A percentile compares a stretch with the other conserved stretches of the same genome.
These are phyloP conservation scores for Streptopelia turtur DNA, from an alignment of 2,797 vertebrate species.

Conservation along the genomic window DNA sequence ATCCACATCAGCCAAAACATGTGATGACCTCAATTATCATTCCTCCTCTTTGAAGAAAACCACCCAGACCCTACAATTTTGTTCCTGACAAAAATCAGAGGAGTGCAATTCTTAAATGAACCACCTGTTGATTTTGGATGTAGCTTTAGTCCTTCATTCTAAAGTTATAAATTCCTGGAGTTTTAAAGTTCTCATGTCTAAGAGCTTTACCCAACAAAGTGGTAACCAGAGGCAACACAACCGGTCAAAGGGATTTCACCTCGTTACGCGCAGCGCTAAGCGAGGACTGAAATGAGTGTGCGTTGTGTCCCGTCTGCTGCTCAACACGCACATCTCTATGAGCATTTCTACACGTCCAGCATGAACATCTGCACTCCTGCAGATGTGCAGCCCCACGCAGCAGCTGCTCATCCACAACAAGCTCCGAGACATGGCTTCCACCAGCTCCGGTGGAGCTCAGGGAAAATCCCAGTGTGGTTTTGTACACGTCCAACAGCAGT, in stretches of 20 bases:
- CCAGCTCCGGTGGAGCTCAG: fast-evolving
- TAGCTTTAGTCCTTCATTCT: not conserved
- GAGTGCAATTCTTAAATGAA: not conserved
- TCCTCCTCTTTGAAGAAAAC: not conserved
- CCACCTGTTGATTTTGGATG: not conserved
- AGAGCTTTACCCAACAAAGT: not conserved
- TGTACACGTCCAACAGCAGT: fast-evolving
- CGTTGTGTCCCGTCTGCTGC: not conserved
- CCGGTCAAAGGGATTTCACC: not conserved
- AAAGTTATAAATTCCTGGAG: not conserved
- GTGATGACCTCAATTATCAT: not conserved
- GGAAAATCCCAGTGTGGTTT: not conserved
- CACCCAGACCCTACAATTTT: not conserved
- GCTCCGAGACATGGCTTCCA: not conserved
- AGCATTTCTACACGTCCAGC: not conserved
- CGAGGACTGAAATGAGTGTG: not conserved
- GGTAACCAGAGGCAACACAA: not conserved
- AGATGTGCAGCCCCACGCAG: not conserved
- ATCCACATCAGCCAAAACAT: not conserved
- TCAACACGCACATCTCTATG: fast-evolving
- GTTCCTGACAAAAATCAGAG: not conserved
- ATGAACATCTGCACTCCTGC: not conserved
- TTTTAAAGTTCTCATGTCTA: not conserved
- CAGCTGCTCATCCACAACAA: not conserved
- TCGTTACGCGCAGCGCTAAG: fast-evolving